Evolutionary conservation across 2,888 invertebrate genomes (phyloP).

Genomic region (Philhelius pedissequus): DNA sequence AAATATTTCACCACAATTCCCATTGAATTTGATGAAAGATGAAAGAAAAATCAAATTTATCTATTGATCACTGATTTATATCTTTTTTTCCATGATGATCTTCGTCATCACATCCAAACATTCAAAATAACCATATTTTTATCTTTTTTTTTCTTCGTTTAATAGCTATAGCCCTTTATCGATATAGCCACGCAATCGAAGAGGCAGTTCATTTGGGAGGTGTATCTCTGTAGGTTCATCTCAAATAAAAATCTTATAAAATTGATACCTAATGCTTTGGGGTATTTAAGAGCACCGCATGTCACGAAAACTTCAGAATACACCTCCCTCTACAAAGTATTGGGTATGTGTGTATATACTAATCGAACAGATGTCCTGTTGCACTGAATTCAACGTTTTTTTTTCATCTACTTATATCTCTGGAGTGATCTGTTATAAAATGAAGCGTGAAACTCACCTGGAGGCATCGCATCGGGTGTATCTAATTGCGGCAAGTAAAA

Average conservation of each 20-base stretch:
- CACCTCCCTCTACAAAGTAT: neutral
- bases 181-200: neutral
- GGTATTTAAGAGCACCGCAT: neutral
- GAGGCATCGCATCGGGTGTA: slow-evolving; percentile 75
- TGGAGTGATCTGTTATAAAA: slow-evolving; percentile 66
- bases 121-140: neutral
- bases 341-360: neutral
- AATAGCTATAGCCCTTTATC: neutral
- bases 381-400: neutral
- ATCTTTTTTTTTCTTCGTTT: neutral
- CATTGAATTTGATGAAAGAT: neutral
- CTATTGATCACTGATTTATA: neutral
- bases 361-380: slow-evolving; percentile 43
- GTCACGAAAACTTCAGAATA: neutral
- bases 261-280: neutral
- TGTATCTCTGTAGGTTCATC: neutral
- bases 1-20: neutral
- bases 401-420: slow-evolving; percentile 54
- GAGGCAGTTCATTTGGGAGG: neutral
- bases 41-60: neutral
- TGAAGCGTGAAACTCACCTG: slow-evolving; percentile 79
- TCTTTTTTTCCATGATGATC: neutral
- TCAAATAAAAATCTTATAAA: neutral
- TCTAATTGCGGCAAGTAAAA: slow-evolving; percentile 77
- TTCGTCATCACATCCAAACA: neutral